phyloP scores from a whole-genome alignment of 2,888 invertebrate genomes.

The Nezara viridula region DNA sequence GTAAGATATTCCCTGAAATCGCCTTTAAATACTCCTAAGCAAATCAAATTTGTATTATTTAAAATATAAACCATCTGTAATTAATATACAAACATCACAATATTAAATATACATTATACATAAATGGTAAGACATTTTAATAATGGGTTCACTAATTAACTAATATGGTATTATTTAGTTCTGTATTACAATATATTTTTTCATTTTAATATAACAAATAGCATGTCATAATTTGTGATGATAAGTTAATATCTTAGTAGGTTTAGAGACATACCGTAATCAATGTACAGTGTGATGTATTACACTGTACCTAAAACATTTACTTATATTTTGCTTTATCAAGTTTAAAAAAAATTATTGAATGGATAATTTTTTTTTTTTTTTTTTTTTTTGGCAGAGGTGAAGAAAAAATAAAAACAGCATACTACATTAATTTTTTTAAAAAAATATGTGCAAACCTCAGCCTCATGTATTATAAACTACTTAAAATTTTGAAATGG shows the following conservation, averaged over 20 bases:
- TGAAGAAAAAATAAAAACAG: neutral
- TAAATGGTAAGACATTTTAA: conserved; percentile 40
- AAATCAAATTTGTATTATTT: neutral
- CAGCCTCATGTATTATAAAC: neutral
- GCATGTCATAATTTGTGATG: neutral
- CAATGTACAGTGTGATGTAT: neutral
- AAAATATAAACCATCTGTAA: conserved; percentile 16
- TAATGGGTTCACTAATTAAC: conserved; percentile 3
- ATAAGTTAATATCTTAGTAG: neutral
- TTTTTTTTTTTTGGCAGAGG: too few species aligned
- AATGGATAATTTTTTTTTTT: neutral
- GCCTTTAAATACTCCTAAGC: neutral
- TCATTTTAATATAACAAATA: neutral
- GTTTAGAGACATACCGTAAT: neutral
- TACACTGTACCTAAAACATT: neutral
- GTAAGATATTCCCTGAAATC: neutral
- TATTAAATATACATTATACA: conserved; percentile 32
- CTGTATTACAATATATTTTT: neutral
- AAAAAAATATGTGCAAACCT: too few species aligned
- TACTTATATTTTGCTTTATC: neutral
- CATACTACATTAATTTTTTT: neutral
- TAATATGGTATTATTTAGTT: neutral
- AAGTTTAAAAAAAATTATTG: neutral
- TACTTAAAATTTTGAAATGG: neutral
- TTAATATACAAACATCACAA: conserved; percentile 13